Base-by-base conservation (phyloP, 92 coral and sea anemone species). In the Galaxea fascicularis region DNA sequence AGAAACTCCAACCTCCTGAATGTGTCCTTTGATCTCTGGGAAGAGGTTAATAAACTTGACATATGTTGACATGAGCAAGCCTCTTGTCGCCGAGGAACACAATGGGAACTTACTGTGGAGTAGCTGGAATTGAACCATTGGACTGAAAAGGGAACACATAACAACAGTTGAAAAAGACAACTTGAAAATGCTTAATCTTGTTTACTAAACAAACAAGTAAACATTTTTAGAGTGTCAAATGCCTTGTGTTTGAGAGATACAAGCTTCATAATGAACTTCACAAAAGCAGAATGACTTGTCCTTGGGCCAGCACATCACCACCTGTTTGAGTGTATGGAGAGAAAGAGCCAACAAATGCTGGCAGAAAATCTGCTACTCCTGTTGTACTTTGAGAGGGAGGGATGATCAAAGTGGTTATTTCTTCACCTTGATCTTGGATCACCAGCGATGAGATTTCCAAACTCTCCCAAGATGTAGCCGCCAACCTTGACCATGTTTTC, bases 401-500 rank as follows among this genome's bases (percentile, higher is more conserved):
- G 17, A 63, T 63, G 35, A 63, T 24, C 20, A 24, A 71, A 14
- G 2, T 4, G 58, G 51, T 5, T 0, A 15, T 46, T 9, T 11
- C 12, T 30, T 29, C 82, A 97, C 99, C 98, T 97, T 64, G 99
- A 97, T 13, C 99, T 88, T 18, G 95, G 99, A 72, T 97, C 99
- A 6, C 99, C 99, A 74, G 99, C 99, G 10, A 97, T 94, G 20
- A 97, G 95, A 84, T 97, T 97, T 4, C 99, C 99, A 78, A 97
- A 97, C 78, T 97, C 99, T n/a, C 99, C 99, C 75, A 97, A 79
- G 70, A 97, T 95, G 79, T 97, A 97, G 10, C 99, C 99, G 10
- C 99, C 99, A 14, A 97, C 99, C 56, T 92, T 95, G 44, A 97
- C 93, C 99, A 97, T 97, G 80, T 95, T 97, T 81, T 97, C 99